These are phyloP conservation scores for Ostrea denselamellosa DNA, from an alignment of 1,140 invertebrate genomes.

Conservation along the genomic window DNA sequence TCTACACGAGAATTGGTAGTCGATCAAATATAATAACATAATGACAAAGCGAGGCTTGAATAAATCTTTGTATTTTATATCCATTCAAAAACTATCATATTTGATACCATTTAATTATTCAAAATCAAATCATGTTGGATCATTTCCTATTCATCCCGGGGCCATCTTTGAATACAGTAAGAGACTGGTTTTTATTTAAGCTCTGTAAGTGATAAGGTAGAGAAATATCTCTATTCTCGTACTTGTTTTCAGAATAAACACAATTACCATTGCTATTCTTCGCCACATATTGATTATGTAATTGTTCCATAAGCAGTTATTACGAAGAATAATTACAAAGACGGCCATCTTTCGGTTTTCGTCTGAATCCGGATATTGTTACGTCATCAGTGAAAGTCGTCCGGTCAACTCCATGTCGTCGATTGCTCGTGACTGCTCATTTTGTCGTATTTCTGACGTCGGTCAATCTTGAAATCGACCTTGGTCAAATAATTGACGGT, in stretches of 20 bases:
- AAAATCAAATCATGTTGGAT: background rate
- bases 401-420: background rate
- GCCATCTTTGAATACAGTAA: background rate
- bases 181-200: background rate
- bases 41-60: no score
- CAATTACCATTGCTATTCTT: slow-evolving; percentile 11
- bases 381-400: background rate
- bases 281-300: slow-evolving; percentile 1
- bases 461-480: slow-evolving; percentile 20
- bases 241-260: slow-evolving; percentile 6
- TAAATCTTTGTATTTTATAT: background rate
- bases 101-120: background rate
- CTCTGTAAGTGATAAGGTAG: background rate
- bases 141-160: background rate
- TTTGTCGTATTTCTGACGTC: background rate
- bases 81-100: background rate
- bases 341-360: background rate
- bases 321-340: background rate
- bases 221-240: background rate
- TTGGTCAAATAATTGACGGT: background rate
- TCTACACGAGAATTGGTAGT: no score
- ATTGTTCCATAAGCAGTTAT: slow-evolving; percentile 17
- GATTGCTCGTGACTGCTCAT: background rate
- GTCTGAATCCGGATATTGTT: background rate
- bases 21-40: no score